Conservation (phyloP, 2,888 invertebrate species). For the Volucella zonaria region DNA sequence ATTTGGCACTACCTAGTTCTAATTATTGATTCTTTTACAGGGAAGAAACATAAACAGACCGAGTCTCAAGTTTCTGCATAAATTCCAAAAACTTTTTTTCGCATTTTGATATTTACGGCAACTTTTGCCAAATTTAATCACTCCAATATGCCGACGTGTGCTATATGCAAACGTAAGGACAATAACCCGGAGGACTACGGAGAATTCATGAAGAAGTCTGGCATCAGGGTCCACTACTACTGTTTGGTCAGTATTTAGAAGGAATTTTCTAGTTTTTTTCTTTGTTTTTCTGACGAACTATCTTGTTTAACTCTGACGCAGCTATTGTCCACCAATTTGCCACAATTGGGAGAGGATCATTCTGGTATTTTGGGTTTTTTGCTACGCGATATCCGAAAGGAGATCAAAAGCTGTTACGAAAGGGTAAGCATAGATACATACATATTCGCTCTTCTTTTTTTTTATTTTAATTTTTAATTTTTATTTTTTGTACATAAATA, state of each 20-base stretch:
- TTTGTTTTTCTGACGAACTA: not conserved
- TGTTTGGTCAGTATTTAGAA: conserved; percentile 77
- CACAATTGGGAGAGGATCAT: conserved; percentile 87
- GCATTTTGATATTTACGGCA: not conserved
- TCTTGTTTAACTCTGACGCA: conserved; percentile 77
- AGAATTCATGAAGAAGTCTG: conserved; percentile 78
- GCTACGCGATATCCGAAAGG: conserved; percentile 87
- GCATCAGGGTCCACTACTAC: conserved; percentile 78
- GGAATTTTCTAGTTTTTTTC: not conserved
- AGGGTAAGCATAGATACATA: conserved; percentile 83
- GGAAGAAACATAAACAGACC: conserved; percentile 7
- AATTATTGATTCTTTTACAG: not conserved
- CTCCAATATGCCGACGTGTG: conserved; percentile 45
- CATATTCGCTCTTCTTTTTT: not conserved
- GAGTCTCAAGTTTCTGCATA: not conserved
- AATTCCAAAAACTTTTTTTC: not conserved
- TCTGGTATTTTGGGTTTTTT: conserved; percentile 91
- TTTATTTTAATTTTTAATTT: not conserved
- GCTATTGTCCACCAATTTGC: conserved; percentile 88
- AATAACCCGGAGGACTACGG: conserved; percentile 76
- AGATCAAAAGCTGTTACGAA: conserved; percentile 86
- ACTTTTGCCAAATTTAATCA: conserved; percentile 9
- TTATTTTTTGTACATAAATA: not conserved
- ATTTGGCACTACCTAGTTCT: not conserved
- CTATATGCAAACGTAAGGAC: conserved; percentile 34